A percentile compares a stretch with the other conserved stretches of the same genome.
These are phyloP conservation scores for Euwallacea similis DNA, from an alignment of 1,140 invertebrate species.

Conservation along the genomic window DNA sequence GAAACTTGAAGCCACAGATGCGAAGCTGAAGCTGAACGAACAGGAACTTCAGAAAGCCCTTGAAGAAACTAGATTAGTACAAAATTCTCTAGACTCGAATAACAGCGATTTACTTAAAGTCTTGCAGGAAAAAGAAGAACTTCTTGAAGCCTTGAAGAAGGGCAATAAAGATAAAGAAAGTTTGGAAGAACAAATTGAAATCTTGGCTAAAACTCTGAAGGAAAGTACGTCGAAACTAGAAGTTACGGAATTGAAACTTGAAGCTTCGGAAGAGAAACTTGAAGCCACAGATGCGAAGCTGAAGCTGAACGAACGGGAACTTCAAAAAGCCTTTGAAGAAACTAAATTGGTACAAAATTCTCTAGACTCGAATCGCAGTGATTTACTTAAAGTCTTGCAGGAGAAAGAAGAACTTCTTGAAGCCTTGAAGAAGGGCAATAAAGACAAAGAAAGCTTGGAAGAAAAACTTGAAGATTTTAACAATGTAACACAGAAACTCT, in stretches of 20 bases:
- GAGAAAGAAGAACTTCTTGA: slow-evolving; percentile 37
- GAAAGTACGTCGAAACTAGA: not conserved
- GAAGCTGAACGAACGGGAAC: slow-evolving; percentile 10
- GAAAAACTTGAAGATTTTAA: too few relatives aligned
- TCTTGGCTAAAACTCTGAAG: not conserved
- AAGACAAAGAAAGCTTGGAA: slow-evolving; percentile 9
- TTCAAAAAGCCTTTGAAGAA: slow-evolving; percentile 24
- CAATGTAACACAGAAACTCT: too few relatives aligned
- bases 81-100: slow-evolving; percentile 35
- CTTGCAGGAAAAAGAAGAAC: slow-evolving; percentile 33
- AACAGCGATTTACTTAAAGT: slow-evolving; percentile 30
- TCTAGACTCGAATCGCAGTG: slow-evolving; percentile 26
- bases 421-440: slow-evolving; percentile 36
- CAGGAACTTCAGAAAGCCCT: slow-evolving; percentile 16
- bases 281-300: slow-evolving; percentile 7
- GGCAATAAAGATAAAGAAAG: slow-evolving; percentile 31
- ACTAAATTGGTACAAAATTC: slow-evolving; percentile 35
- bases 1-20: too few relatives aligned
- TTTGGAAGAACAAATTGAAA: not conserved
- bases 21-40: not conserved
- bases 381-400: slow-evolving; percentile 31
- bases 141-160: slow-evolving; percentile 35
- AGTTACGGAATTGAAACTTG: too few relatives aligned
- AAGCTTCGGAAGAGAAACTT: slow-evolving; percentile 11
- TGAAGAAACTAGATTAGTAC: slow-evolving; percentile 33